Percentiles rank a stretch among this genome's conserved stretches.
Conservation (phyloP, 2,113 vertebrate genomes). For the Notarius lentiginosus region DNA sequence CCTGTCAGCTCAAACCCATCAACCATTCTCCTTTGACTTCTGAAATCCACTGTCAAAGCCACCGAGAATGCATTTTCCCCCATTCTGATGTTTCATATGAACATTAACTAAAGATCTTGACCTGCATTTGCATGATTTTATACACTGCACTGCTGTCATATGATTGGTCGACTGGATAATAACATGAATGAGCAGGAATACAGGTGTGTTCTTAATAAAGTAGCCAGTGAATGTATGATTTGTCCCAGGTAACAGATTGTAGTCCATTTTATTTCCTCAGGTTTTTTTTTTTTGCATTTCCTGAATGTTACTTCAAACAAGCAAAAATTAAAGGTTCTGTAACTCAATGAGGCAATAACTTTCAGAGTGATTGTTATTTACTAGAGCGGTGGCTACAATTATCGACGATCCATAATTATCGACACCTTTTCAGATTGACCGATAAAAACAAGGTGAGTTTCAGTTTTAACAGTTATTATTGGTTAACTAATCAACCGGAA, state of each 20-base stretch:
- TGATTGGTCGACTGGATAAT: not conserved
- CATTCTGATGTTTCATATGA: not conserved
- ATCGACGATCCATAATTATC: no score
- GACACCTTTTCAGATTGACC: no score
- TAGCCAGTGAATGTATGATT: not conserved
- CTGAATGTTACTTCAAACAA: not conserved
- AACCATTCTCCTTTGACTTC: not conserved
- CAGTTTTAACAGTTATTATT: no score
- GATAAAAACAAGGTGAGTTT: no score
- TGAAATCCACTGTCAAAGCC: no score
- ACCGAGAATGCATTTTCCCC: not conserved
- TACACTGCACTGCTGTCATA: not conserved
- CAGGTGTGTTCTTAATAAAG: not conserved
- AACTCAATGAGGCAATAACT: not conserved
- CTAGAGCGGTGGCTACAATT: no score
- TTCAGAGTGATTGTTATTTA: not conserved
- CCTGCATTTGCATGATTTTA: not conserved
- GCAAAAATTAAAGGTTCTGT: not conserved
- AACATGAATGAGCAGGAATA: not conserved
- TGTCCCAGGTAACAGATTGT: not conserved
- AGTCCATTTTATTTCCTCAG: not conserved
- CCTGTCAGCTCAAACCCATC: not conserved
- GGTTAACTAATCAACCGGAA: no score
- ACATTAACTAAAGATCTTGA: not conserved
- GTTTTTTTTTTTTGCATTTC: not conserved